A percentile compares a stretch with the other conserved stretches of the same genome.
These are phyloP conservation scores for Aplocera efformata DNA, from an alignment of 2,888 invertebrate genomes.

Conservation along the genomic window DNA sequence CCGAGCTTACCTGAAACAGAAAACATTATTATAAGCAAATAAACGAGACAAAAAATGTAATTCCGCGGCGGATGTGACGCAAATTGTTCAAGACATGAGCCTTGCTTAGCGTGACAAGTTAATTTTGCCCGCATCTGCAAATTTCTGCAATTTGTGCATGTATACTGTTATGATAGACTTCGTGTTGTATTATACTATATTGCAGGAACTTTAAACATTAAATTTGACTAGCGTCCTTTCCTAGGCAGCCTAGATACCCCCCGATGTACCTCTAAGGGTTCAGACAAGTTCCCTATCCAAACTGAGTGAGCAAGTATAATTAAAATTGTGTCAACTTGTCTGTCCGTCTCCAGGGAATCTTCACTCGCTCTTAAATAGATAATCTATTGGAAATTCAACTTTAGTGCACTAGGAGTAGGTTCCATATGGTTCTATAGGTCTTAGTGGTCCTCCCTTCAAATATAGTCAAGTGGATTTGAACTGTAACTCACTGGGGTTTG, in stretches of 20 bases:
- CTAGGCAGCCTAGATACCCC: neutral
- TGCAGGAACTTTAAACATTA: no score
- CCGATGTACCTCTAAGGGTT: neutral
- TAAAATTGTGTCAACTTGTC: conserved; percentile 11
- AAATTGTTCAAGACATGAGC: conserved; percentile 27
- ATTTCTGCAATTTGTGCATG: conserved; percentile 17
- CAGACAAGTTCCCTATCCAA: neutral
- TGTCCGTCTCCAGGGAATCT: conserved; percentile 4
- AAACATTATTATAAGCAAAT: conserved; percentile 19
- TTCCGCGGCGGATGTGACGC: conserved; percentile 17
- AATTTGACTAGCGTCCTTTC: no score
- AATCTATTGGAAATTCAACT: no score
- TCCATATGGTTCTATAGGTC: no score
- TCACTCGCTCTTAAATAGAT: no score
- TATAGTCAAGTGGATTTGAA: no score
- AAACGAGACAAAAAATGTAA: conserved; percentile 25
- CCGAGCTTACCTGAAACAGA: conserved; percentile 31
- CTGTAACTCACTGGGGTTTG: no score
- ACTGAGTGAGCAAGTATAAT: conserved; percentile 8
- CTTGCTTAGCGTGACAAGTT: conserved; percentile 22
- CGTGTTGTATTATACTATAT: no score
- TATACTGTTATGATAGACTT: conserved; percentile 2
- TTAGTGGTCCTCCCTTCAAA: no score
- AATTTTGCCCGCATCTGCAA: conserved; percentile 19
- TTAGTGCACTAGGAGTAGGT: no score